Conservation (phyloP, 2,113 vertebrate genomes). For the Plectropomus leopardus region DNA sequence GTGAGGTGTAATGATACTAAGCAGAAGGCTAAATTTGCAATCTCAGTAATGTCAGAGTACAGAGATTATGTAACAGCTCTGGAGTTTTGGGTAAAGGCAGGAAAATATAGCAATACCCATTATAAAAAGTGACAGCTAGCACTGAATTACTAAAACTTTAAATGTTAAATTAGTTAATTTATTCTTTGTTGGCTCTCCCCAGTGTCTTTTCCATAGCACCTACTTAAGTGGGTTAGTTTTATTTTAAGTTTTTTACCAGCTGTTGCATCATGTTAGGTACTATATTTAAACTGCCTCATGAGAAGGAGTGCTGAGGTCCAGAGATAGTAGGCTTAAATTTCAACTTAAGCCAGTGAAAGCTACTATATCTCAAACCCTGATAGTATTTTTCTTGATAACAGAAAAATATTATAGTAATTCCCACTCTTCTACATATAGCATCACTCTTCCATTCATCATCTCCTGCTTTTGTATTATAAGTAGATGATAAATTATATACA, state of each 20-base stretch:
- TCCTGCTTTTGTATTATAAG: slow-evolving; percentile 48
- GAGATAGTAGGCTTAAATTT: slow-evolving; percentile 68
- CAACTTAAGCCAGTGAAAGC: slow-evolving; percentile 53
- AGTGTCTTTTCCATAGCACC: slow-evolving; percentile 43
- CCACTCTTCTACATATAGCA: not conserved
- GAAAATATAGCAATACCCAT: not conserved
- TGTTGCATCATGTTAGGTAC: slow-evolving; percentile 80
- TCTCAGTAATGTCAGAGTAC: slow-evolving; percentile 34
- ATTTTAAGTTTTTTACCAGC: slow-evolving; percentile 75
- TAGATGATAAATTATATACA: slow-evolving; percentile 22
- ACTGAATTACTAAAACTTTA: slow-evolving; percentile 12
- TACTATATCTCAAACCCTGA: not conserved
- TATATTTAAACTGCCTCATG: slow-evolving; percentile 76
- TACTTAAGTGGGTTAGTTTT: slow-evolving; percentile 64
- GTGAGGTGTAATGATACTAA: slow-evolving; percentile 35
- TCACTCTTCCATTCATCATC: slow-evolving; percentile 28
- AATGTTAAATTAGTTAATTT: slow-evolving; percentile 1
- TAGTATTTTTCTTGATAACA: slow-evolving; percentile 23
- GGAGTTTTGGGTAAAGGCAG: not conserved
- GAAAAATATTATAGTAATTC: not conserved
- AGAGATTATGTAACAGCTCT: slow-evolving; percentile 33
- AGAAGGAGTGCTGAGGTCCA: slow-evolving; percentile 56
- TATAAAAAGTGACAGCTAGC: not conserved
- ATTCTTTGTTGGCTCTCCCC: slow-evolving; percentile 39
- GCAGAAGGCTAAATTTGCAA: slow-evolving; percentile 31